phyloP scores from a whole-genome alignment of 2,888 invertebrate genomes.

The Junonia oenone region DNA sequence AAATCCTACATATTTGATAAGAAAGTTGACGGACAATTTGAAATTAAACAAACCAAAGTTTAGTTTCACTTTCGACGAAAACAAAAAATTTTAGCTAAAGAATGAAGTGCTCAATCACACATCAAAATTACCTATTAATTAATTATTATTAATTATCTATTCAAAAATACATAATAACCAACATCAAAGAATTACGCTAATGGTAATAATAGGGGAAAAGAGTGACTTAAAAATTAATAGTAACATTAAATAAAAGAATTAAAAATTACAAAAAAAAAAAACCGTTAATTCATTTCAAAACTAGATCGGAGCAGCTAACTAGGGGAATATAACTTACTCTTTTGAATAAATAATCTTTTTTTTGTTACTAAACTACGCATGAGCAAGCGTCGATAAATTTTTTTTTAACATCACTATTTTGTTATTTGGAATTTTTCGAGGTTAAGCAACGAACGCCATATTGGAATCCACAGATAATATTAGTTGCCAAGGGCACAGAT shows the following conservation, averaged over 20 bases:
- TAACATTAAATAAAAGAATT: conserved; percentile 70
- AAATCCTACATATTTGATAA: neutral
- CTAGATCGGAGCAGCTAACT: conserved; percentile 32
- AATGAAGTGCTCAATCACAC: conserved; percentile 40
- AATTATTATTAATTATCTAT: conserved; percentile 36
- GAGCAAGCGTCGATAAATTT: conserved; percentile 49
- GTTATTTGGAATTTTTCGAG: conserved; percentile 46
- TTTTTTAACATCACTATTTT: conserved; percentile 38
- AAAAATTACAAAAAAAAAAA: conserved; percentile 39
- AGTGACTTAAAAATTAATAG: conserved; percentile 70
- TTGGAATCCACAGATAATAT: conserved; percentile 11
- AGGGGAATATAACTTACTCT: conserved; percentile 48
- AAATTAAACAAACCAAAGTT: neutral
- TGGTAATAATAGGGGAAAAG: conserved; percentile 62
- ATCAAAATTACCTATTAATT: conserved; percentile 42
- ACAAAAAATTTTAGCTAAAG: conserved; percentile 22
- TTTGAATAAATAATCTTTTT: conserved; percentile 45
- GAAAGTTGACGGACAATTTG: neutral
- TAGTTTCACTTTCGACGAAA: neutral
- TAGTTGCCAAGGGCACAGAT: conserved; percentile 39
- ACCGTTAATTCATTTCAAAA: conserved; percentile 20
- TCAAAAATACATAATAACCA: conserved; percentile 54
- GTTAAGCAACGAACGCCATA: conserved; percentile 19
- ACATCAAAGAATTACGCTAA: conserved; percentile 64
- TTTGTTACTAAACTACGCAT: conserved; percentile 36